Conservation (phyloP, 2,888 invertebrate genomes). For the Polyploca ridens region DNA sequence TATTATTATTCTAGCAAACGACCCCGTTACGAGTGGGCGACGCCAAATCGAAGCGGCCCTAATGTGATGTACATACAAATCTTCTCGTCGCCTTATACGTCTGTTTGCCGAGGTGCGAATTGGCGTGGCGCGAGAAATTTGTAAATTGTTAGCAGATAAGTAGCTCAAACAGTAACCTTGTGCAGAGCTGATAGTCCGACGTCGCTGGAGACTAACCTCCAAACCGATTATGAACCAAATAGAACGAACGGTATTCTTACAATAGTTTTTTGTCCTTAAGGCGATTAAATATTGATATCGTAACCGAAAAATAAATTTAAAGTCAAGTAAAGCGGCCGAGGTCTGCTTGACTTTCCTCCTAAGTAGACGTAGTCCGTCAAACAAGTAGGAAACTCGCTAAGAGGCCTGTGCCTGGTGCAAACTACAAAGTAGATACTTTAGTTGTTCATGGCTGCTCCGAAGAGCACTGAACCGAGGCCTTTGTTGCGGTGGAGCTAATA, state of each 20-base stretch:
- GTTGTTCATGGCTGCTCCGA: neutral
- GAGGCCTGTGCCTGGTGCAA: neutral
- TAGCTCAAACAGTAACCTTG: neutral
- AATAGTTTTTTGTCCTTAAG: neutral
- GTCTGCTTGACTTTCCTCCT: neutral
- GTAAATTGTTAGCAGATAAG: neutral
- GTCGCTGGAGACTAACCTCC: neutral
- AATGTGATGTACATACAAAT: conserved; percentile 13
- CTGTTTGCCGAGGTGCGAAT: conserved; percentile 8
- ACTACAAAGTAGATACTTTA: neutral
- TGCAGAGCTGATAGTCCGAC: neutral
- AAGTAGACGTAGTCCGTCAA: neutral
- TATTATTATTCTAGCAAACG: conserved; percentile 12
- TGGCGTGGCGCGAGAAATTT: neutral
- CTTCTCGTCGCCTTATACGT: conserved; percentile 4
- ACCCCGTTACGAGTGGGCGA: conserved; percentile 12
- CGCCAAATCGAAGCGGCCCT: conserved; percentile 12
- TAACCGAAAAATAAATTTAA: neutral
- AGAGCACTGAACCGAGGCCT: neutral
- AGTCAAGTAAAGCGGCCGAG: neutral
- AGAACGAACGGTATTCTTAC: neutral
- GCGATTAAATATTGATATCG: neutral
- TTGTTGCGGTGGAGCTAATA: conserved; percentile 11
- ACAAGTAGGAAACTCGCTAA: neutral
- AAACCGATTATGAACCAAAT: neutral